Evolutionary conservation across 1,140 invertebrate genomes (phyloP).

Genomic region (Anastrepha obliqua): DNA sequence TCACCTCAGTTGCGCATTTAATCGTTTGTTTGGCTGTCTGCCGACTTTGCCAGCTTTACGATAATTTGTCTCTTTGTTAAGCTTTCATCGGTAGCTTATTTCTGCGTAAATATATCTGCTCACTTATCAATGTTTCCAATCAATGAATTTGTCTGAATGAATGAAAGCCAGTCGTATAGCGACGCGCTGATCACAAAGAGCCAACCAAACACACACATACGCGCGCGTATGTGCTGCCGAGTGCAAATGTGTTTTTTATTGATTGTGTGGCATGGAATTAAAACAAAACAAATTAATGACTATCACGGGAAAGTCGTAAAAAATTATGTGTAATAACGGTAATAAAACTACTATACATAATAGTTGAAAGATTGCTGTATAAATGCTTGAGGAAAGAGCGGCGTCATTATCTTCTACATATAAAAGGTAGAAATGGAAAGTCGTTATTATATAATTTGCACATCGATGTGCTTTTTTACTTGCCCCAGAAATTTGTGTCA

Average conservation of each 20-base stretch:
- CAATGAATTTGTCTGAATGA: constrained; percentile 32
- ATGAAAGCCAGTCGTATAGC: not conserved
- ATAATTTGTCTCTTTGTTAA: constrained; percentile 3
- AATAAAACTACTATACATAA: not conserved
- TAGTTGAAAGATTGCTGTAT: not conserved
- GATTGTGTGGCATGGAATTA: not conserved
- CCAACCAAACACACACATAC: not conserved
- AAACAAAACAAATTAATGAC: constrained; percentile 26
- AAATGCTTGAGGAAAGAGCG: not conserved
- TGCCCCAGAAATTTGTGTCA: too few relatives aligned
- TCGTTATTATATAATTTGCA: not conserved
- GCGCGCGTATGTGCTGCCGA: too few relatives aligned
- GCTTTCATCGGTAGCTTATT: constrained; percentile 5
- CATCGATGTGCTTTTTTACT: too few relatives aligned
- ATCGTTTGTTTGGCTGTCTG: not conserved
- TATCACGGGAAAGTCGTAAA: constrained; percentile 14
- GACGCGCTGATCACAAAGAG: not conserved
- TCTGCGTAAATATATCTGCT: not conserved
- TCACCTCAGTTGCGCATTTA: not conserved
- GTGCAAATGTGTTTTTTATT: not conserved
- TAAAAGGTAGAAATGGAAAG: not conserved
- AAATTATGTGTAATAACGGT: not conserved
- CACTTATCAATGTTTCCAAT: constrained; percentile 14
- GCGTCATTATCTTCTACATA: too few relatives aligned
- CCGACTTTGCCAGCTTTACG: not conserved